These are phyloP conservation scores for Trachurus trachurus DNA, from an alignment of 2,797 vertebrate species.

Conservation along the genomic window DNA sequence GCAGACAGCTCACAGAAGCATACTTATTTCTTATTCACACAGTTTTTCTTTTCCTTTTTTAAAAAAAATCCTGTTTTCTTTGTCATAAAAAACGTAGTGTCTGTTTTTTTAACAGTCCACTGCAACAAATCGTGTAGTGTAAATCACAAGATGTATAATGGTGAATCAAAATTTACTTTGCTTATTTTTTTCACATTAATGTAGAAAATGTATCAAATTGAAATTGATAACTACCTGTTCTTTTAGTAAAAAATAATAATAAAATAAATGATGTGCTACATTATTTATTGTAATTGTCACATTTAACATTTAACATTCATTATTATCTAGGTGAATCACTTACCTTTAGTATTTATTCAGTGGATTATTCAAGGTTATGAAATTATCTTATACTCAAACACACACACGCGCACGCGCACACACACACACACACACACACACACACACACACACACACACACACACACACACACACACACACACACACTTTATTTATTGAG, in stretches of 20 bases:
- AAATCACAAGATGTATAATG: constrained; percentile 15
- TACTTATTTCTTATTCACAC: constrained; percentile 33
- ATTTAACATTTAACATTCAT: no score
- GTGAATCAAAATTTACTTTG: constrained; percentile 12
- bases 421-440: no score
- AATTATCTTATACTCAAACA: no score
- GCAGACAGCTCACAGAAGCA: background rate
- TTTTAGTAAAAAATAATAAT: no score
- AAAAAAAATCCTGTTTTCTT: constrained; percentile 34
- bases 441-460: no score
- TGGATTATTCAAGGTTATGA: no score
- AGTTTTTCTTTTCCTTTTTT: background rate
- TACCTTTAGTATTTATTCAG: no score
- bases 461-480: no score
- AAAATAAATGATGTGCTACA: background rate
- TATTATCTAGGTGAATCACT: no score
- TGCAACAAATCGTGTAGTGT: constrained; percentile 22
- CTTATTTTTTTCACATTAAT: constrained; percentile 19
- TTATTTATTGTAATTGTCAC: background rate
- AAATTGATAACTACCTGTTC: background rate
- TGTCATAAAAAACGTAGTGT: constrained; percentile 25
- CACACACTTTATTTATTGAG: constrained; percentile 8
- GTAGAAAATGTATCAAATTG: background rate
- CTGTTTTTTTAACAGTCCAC: constrained; percentile 19
- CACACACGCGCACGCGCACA: no score